These are phyloP conservation scores for Enteromius afrohamiltoni DNA, from an alignment of 2,797 vertebrate species.

Conservation along the genomic window DNA sequence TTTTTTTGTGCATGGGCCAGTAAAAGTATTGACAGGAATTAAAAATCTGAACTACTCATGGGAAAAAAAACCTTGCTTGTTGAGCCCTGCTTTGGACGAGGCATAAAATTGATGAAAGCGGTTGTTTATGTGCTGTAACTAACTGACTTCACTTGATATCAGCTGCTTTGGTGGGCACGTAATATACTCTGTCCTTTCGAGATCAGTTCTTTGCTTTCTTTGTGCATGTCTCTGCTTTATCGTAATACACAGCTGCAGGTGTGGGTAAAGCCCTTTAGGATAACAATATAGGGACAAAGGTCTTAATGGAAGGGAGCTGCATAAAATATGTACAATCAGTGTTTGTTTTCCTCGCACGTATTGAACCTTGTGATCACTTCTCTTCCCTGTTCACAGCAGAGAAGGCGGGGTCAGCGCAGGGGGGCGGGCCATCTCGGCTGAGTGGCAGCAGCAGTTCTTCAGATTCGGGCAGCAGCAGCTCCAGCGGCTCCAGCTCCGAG, in stretches of 20 bases:
- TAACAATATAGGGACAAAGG: not conserved
- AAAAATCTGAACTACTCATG: not conserved
- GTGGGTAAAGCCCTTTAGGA: slow-evolving; percentile 10
- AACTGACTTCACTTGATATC: slow-evolving; percentile 46
- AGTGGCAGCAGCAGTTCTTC: slow-evolving; percentile 94
- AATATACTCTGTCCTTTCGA: slow-evolving; percentile 51
- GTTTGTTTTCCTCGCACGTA: not conserved
- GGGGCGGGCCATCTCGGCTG: slow-evolving; percentile 91
- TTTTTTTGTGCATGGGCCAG: not conserved
- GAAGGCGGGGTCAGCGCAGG: slow-evolving; percentile 82
- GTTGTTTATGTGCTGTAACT: slow-evolving; percentile 41
- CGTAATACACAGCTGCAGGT: slow-evolving; percentile 51
- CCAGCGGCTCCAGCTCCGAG: slow-evolving; percentile 94
- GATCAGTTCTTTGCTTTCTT: slow-evolving; percentile 59
- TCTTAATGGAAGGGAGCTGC: not conserved
- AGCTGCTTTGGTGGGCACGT: slow-evolving; percentile 50
- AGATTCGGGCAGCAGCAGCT: slow-evolving; percentile 92
- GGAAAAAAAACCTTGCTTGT: slow-evolving; percentile 16
- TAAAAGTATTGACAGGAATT: not conserved
- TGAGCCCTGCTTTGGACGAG: slow-evolving; percentile 22
- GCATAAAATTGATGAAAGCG: slow-evolving; percentile 6
- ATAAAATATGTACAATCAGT: not conserved
- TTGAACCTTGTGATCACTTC: slow-evolving; percentile 38
- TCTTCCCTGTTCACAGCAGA: slow-evolving; percentile 74
- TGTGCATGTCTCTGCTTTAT: slow-evolving; percentile 59